Conservation (phyloP, 2,113 vertebrate genomes). For the Pedionomus torquatus region DNA sequence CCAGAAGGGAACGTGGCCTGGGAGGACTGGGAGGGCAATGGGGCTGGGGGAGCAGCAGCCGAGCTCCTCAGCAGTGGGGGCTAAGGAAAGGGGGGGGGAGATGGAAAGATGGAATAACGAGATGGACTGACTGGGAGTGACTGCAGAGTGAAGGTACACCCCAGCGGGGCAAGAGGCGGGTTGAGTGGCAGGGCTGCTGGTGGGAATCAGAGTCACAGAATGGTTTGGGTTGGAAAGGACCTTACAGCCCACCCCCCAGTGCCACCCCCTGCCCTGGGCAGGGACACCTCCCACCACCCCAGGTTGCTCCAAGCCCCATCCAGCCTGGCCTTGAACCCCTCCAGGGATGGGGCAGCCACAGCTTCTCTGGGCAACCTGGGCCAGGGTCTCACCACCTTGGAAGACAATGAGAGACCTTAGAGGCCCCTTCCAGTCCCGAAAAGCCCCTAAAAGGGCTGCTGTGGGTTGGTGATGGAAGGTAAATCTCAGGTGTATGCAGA, state of each 20-base stretch:
- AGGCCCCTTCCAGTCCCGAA: too few species aligned
- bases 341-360: too few species aligned
- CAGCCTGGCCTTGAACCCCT: too few species aligned
- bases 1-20: fast-evolving
- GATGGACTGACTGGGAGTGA: not conserved
- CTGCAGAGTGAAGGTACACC: not conserved
- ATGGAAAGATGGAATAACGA: not conserved
- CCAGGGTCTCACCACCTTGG: too few species aligned
- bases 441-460: too few species aligned
- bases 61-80: not conserved
- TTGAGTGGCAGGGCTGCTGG: not conserved
- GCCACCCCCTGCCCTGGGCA: too few species aligned
- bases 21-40: not conserved
- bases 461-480: not conserved
- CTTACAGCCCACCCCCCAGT: too few species aligned
- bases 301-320: too few species aligned
- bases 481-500: not conserved
- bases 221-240: too few species aligned
- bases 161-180: not conserved
- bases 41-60: not conserved
- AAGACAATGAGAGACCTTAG: too few species aligned
- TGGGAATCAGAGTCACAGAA: not conserved
- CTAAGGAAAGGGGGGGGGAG: not conserved
- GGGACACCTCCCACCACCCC: too few species aligned
- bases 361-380: too few species aligned